phyloP scores from a whole-genome alignment of 2,797 vertebrate genomes.

The Allobates femoralis region DNA sequence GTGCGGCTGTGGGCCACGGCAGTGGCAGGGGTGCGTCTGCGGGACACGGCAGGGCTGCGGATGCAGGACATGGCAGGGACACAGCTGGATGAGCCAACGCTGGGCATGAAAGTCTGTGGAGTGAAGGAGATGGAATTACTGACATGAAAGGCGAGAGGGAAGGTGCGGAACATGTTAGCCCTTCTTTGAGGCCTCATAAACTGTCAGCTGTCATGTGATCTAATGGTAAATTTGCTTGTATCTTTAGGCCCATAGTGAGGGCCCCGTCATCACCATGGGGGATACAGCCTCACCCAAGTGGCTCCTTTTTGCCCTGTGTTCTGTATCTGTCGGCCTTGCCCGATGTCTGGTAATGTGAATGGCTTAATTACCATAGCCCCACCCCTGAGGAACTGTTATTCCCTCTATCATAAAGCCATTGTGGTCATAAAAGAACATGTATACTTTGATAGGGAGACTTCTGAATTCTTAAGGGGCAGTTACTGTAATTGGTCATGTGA shows the following conservation, averaged over 20 bases:
- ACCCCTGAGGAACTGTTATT: background rate
- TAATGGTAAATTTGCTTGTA: background rate
- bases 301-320: background rate
- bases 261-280: background rate
- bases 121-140: constrained; percentile 22
- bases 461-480: too few species aligned
- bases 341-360: background rate
- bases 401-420: background rate
- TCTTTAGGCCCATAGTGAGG: background rate
- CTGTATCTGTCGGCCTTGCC: background rate
- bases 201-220: background rate
- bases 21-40: background rate
- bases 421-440: too few species aligned
- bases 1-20: too few species aligned
- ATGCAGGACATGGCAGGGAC: too few species aligned
- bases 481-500: too few species aligned
- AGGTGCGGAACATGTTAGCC: background rate
- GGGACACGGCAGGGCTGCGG: background rate
- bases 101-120: background rate
- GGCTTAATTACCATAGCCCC: background rate
- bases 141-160: too few species aligned
- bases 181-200: too few species aligned
- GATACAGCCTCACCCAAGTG: background rate
- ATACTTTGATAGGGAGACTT: too few species aligned
- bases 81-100: too few species aligned